A percentile compares a stretch with the other conserved stretches of the same genome.
Evolutionary conservation across 1,140 invertebrate species (phyloP).

Genomic region (Chironomus striatipennis): DNA sequence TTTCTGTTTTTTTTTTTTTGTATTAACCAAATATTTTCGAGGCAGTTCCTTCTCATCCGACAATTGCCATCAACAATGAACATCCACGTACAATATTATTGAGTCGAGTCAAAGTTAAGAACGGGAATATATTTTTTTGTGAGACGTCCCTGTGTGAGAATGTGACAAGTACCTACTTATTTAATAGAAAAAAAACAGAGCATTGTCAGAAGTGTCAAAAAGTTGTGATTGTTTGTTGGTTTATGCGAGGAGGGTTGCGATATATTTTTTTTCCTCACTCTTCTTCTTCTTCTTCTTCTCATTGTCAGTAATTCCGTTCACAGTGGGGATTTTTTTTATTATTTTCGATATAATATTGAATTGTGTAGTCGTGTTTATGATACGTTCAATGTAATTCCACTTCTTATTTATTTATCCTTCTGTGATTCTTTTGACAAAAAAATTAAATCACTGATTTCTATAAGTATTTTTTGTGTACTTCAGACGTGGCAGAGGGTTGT

Average conservation of each 20-base stretch:
- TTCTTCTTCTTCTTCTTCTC: neutral
- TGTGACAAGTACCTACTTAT: constrained; percentile 22
- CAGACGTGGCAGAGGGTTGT: no score
- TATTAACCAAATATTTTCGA: neutral
- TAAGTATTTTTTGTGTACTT: no score
- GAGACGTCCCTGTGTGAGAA: neutral
- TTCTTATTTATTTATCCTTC: no score
- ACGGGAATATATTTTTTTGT: no score
- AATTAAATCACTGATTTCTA: no score
- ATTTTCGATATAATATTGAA: neutral
- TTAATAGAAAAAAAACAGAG: constrained; percentile 21
- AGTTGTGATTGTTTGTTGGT: constrained; percentile 23
- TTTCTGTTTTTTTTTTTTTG: neutral
- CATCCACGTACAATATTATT: no score
- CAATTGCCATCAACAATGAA: no score
- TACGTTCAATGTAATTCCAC: neutral
- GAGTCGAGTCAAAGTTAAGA: no score
- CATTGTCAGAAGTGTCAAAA: constrained; percentile 23
- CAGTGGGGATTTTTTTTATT: neutral
- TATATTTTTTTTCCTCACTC: neutral
- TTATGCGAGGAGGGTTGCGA: constrained; percentile 2
- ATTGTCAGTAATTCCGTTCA: constrained; percentile 17
- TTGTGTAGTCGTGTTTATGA: neutral
- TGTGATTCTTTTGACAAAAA: no score
- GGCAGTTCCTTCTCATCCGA: no score